These are phyloP conservation scores for Porites lobata DNA, from an alignment of 92 coral and sea anemone genomes.

Conservation along the genomic window DNA sequence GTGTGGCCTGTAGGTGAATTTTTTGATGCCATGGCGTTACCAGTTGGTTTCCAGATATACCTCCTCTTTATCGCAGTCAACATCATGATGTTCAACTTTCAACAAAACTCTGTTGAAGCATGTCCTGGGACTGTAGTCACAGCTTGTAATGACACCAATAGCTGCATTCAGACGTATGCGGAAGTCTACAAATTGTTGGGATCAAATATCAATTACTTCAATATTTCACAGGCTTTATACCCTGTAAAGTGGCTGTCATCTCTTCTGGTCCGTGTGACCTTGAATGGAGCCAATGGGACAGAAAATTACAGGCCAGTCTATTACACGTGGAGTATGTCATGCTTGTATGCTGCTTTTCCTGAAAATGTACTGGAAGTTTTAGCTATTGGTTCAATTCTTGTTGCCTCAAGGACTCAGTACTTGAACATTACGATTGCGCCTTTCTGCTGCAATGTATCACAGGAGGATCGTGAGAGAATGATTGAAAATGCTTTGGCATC, in stretches of 20 bases:
- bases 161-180: neutral
- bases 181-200: constrained; percentile 1
- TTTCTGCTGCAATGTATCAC: constrained; percentile 12
- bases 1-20: neutral
- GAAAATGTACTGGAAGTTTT: neutral
- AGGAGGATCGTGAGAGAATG: neutral
- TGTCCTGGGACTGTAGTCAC: neutral
- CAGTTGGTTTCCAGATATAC: neutral
- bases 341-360: constrained; percentile 12
- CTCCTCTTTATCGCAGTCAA: neutral
- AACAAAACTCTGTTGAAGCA: neutral
- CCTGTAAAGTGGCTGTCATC: constrained; percentile 10
- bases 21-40: neutral
- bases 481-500: neutral
- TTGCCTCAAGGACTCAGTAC: neutral
- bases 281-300: neutral
- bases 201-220: constrained; percentile 7
- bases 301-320: neutral
- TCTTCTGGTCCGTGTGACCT: neutral
- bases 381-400: constrained; percentile 15
- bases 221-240: constrained; percentile 16
- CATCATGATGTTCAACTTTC: neutral
- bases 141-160: neutral
- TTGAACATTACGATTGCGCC: constrained; percentile 9
- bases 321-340: constrained; percentile 26